Percentiles rank a stretch among this genome's conserved stretches.
These are phyloP conservation scores for Agonopterix heracliana DNA, from an alignment of 2,888 invertebrate genomes.

Conservation along the genomic window DNA sequence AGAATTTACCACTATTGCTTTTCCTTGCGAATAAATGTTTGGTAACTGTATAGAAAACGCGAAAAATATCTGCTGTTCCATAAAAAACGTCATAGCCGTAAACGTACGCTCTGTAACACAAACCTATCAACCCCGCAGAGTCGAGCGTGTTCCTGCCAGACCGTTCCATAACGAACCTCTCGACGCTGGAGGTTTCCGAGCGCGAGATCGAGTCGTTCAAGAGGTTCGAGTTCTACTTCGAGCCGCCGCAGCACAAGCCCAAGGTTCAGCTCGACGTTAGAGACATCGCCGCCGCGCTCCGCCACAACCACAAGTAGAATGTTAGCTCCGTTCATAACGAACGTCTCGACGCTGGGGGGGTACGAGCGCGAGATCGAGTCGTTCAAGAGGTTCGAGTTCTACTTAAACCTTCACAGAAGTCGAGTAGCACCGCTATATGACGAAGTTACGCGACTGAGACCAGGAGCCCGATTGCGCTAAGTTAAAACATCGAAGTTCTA, in stretches of 20 bases:
- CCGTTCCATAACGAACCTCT: constrained; percentile 85
- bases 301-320: constrained; percentile 27
- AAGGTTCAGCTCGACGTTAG: constrained; percentile 34
- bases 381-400: constrained; percentile 90
- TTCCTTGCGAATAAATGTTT: too few relatives aligned
- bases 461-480: too few relatives aligned
- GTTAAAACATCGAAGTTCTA: too few relatives aligned
- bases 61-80: too few relatives aligned
- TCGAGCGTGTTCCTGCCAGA: constrained; percentile 87
- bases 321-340: constrained; percentile 76
- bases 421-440: constrained; percentile 44
- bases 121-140: constrained; percentile 23
- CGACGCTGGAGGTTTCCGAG: constrained; percentile 86
- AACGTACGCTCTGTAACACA: too few relatives aligned
- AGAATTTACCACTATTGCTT: too few relatives aligned
- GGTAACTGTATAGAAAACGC: too few relatives aligned
- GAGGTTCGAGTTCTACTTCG: constrained; percentile 89
- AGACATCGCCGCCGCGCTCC: constrained; percentile 35
- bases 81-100: too few relatives aligned
- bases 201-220: constrained; percentile 91
- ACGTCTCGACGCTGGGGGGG: constrained; percentile 86
- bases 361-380: constrained; percentile 89
- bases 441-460: too few relatives aligned
- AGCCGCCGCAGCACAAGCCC: constrained; percentile 85
- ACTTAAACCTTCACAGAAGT: constrained; percentile 87